Evolutionary conservation across 2,797 vertebrate species (phyloP).

Genomic region (Myotis planiceps): DNA sequence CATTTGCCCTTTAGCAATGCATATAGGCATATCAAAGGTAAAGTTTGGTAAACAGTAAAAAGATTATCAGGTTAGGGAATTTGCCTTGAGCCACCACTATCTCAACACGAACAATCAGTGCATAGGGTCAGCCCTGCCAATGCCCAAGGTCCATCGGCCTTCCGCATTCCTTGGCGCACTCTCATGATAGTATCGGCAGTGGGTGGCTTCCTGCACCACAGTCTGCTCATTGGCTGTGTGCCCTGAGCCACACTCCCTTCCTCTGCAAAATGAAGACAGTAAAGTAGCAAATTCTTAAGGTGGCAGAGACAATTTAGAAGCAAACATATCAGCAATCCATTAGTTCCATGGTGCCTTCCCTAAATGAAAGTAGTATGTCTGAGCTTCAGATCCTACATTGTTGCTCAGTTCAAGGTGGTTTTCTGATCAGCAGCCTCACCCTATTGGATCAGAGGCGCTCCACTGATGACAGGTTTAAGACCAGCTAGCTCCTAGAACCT

Average conservation of each 20-base stretch:
- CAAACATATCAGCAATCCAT: neutral
- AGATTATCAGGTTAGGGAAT: no score
- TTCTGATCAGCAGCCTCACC: neutral
- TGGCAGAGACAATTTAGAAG: conserved; percentile 2
- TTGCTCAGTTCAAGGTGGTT: neutral
- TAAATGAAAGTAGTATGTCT: neutral
- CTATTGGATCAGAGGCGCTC: conserved; percentile 50
- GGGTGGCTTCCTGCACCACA: no score
- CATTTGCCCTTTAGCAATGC: no score
- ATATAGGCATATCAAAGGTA: no score
- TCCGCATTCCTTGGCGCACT: no score
- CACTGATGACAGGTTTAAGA: conserved; percentile 86
- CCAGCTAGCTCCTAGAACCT: conserved; percentile 83
- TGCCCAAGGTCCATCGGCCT: no score
- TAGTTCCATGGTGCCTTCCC: neutral
- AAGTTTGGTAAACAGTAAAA: no score
- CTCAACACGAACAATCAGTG: no score
- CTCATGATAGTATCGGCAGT: no score
- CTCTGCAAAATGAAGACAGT: conserved; percentile 50
- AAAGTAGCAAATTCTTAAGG: neutral
- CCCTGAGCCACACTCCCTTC: neutral
- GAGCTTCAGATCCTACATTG: neutral
- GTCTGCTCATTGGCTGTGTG: neutral
- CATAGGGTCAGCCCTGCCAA: no score
- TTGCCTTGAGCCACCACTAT: no score